Base-by-base conservation (phyloP, 2,113 vertebrate species). In the Mohoua ochrocephala region DNA sequence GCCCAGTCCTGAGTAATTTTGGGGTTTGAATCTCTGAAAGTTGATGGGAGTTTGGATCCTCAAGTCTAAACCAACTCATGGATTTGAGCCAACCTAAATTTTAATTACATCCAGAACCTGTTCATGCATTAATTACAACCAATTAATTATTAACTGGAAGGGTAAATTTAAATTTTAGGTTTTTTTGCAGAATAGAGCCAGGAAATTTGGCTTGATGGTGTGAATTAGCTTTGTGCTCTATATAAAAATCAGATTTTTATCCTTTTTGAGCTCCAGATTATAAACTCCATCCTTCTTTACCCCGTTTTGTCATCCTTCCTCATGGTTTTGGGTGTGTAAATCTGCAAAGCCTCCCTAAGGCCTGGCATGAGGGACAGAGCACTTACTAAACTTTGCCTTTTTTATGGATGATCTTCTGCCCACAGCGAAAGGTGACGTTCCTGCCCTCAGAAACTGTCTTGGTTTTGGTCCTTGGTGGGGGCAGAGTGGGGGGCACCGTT, bases 301-400 rank as follows among this genome's bases (percentile, higher is more conserved):
- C 1, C 30, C 37, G 4, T 7, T 53, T 7, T 81, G 15, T 60
- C 71, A 15, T 8, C 12, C 4, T 37, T 33, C 39, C 80, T 37
- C 8, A 0, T 9, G 41, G 14, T 11, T 59, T 67, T 41, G 7
- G 42, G 33, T 21, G 1, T 21, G 47, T 7, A 2, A 23, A 41
- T 7, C 56, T 67, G n/a, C n/a, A n/a, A n/a, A n/a, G n/a, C n/a
- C n/a, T n/a, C n/a, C 47, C 50, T 3, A 8, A 39, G 54, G 78
- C 28, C 47, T 65, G 61, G 77, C 42, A 7, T 23, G 33, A 84
- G 56, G 11, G 15, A 27, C 4, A 41, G 26, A 50, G 47, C 88
- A 99, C 99, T 99, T 97, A 99, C 99, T 98, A 96, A 76, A 99
- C 98, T 99, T 99, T 99, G 96, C 99, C 99, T 97, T 99, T 99